Evolutionary conservation across 2,113 vertebrate genomes (phyloP).

Genomic region (Delphinapterus leucas): DNA sequence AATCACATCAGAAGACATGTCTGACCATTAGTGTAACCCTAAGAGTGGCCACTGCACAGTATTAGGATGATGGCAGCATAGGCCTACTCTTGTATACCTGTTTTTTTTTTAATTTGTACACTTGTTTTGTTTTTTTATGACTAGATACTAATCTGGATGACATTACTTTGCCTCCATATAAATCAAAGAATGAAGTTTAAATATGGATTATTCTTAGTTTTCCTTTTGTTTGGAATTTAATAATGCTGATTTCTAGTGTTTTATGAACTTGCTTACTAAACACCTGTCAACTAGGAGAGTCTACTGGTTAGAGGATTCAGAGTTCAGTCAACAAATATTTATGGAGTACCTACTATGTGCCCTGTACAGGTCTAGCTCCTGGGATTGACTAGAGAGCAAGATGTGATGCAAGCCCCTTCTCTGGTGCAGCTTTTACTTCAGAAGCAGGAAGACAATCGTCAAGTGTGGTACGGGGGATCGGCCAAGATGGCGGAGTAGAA

Average conservation of each 20-base stretch:
- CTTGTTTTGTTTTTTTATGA: not conserved
- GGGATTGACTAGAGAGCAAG: not conserved
- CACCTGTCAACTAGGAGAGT: not conserved
- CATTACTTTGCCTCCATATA: not conserved
- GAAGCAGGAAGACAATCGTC: not conserved
- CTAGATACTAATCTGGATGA: not conserved
- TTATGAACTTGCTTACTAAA: not conserved
- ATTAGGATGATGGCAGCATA: not conserved
- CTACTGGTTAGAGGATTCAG: not conserved
- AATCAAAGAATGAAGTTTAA: not conserved
- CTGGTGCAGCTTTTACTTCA: not conserved
- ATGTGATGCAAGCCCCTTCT: not conserved
- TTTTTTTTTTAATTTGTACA: not conserved
- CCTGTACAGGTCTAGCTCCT: not conserved
- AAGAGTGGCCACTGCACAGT: not conserved
- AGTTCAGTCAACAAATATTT: not conserved
- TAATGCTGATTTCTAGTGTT: not conserved
- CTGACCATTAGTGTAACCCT: not conserved
- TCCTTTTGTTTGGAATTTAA: not conserved
- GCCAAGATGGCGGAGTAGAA: not conserved
- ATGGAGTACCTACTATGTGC: not conserved
- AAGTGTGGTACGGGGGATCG: not conserved
- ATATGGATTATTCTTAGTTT: not conserved
- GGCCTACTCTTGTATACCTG: not conserved
- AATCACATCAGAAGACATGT: not conserved